These are phyloP conservation scores for Bryconaethiops microstoma DNA, from an alignment of 2,797 vertebrate genomes.

Conservation along the genomic window DNA sequence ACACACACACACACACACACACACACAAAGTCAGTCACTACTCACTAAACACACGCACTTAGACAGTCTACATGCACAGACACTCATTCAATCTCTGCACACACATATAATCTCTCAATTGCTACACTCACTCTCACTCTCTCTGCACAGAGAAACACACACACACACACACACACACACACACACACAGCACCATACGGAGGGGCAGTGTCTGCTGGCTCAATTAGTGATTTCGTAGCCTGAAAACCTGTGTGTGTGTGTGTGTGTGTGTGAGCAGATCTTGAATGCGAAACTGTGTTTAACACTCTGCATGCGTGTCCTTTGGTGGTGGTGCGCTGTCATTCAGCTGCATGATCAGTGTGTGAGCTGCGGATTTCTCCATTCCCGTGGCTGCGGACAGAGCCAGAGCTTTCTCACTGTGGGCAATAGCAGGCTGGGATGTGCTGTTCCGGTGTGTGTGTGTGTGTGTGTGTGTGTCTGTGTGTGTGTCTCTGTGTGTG, in stretches of 20 bases:
- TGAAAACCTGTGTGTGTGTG: neutral
- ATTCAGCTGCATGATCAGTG: slow-evolving; percentile 41
- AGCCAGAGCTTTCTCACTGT: slow-evolving; percentile 53
- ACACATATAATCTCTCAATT: slow-evolving; percentile 14
- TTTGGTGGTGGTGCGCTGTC: slow-evolving; percentile 49
- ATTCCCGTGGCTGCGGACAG: slow-evolving; percentile 77
- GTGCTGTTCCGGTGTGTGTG: neutral
- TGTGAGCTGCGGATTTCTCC: slow-evolving; percentile 71
- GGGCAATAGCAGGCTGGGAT: neutral
- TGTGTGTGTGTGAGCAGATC: neutral
- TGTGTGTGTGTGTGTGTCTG: slow-evolving; percentile 44
- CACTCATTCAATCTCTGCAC: too few species aligned
- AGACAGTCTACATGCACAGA: neutral
- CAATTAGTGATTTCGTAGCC: slow-evolving; percentile 67
- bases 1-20: slow-evolving; percentile 24
- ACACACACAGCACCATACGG: slow-evolving; percentile 23
- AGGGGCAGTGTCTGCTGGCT: slow-evolving; percentile 58
- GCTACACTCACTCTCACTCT: slow-evolving; percentile 20
- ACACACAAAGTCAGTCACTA: slow-evolving; percentile 24
- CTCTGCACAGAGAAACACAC: neutral
- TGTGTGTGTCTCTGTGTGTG: slow-evolving; percentile 22
- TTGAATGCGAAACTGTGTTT: slow-evolving; percentile 44
- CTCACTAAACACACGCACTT: slow-evolving; percentile 41
- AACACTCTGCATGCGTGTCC: slow-evolving; percentile 40
- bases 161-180: slow-evolving; percentile 28